Percentiles rank a stretch among this genome's conserved stretches.
Evolutionary conservation across 2,888 invertebrate genomes (phyloP).

Genomic region (Athrips mouffetella): DNA sequence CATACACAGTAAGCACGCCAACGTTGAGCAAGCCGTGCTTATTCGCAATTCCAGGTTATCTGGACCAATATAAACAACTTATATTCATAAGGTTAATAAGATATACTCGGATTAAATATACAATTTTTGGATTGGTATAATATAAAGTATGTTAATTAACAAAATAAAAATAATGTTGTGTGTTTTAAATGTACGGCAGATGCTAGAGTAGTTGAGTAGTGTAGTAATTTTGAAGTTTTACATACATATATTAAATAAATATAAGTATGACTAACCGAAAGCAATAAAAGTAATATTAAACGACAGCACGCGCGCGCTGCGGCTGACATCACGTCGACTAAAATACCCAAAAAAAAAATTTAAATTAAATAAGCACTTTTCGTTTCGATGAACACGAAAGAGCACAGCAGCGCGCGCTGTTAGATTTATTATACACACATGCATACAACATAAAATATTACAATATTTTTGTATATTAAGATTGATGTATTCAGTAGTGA

Average conservation of each 20-base stretch:
- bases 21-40: conserved; percentile 32
- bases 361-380: conserved; percentile 12
- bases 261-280: conserved; percentile 70
- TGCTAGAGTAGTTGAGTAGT: conserved; percentile 73
- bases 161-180: conserved; percentile 59
- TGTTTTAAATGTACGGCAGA: conserved; percentile 72
- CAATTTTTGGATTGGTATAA: conserved; percentile 73
- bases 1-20: conserved; percentile 60
- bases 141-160: conserved; percentile 64
- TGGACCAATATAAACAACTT: conserved; percentile 67
- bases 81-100: conserved; percentile 60
- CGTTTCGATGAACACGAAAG: conserved; percentile 9
- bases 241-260: conserved; percentile 49
- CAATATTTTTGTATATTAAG: conserved; percentile 76
- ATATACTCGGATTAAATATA: conserved; percentile 58
- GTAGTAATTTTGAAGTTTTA: conserved; percentile 77
- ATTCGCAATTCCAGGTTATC: conserved; percentile 61
- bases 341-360: conserved; percentile 18
- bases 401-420: conserved; percentile 66
- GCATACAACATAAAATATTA: conserved; percentile 64
- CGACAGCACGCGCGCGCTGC: conserved; percentile 68
- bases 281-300: conserved; percentile 67
- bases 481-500: conserved; percentile 71
- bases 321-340: conserved; percentile 27
- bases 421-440: conserved; percentile 65